Evolutionary conservation across 2,888 invertebrate genomes (phyloP), one percentile per base, ranked within the genome.

Genomic region (Meliscaeva auricollis): DNA sequence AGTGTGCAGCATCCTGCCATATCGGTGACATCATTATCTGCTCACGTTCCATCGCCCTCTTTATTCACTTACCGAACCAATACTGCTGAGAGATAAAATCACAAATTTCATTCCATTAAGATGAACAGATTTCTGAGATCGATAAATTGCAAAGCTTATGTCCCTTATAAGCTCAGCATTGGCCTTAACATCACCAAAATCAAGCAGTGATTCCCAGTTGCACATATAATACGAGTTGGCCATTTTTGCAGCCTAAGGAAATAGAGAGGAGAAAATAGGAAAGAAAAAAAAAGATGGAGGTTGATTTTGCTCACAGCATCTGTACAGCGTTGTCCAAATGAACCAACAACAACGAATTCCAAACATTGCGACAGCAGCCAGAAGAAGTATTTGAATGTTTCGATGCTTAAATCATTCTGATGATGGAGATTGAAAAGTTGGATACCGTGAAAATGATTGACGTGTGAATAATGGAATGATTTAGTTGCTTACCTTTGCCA

Each of bases 91-190:
- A 17, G 74, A 74, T 52, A 74, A 52, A 41, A 32, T 74, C 52
- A 74, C 52, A 62, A 74, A 64, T 58, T 74, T 74, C 74, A 74
- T 52, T 64, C 74, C 74, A 54, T 74, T 48, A 35, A 74, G 38
- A 52, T 64, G 64, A 22, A 74, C 64, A 22, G 74, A 64, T 52
- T 74, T 74, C 54, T 64, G 50, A 15, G 74, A 62, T 62, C 74
- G 64, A 64, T 74, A 74, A 62, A 74, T 54, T 35, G 64, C 74
- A 62, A 74, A 74, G 64, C 62, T 64, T 38, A 74, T 74, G 17
- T 64, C 64, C 17, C n/a, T 73, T 52, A 64, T 74, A 38, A 74
- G 64, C 3, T 30, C 35, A n/a, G 41, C 20, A 54, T 74, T 74
- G 26, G 52, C 17, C 52, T 54, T 41, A 26, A 26, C 64, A 41